Percentiles rank a stretch among this genome's conserved stretches.
Conservation (phyloP, 2,113 vertebrate species). For the Xerus inauris region DNA sequence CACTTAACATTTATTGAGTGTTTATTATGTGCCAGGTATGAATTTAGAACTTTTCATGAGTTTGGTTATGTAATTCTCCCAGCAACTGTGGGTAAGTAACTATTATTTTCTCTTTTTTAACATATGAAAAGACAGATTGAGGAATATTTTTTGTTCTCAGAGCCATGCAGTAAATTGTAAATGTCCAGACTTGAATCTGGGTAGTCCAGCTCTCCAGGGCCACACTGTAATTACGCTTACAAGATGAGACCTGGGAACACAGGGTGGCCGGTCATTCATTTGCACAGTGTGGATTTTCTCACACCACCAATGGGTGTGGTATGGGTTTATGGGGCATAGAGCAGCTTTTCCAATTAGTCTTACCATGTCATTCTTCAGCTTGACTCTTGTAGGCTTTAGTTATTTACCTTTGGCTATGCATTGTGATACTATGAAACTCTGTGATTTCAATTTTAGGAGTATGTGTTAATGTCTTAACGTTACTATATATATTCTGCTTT, state of each 20-base stretch:
- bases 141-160: neutral
- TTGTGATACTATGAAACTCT: conserved; percentile 1
- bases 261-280: neutral
- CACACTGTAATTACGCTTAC: neutral
- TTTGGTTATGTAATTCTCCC: neutral
- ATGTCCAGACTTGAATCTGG: neutral
- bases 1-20: neutral
- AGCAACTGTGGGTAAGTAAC: neutral
- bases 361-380: neutral
- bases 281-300: neutral
- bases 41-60: neutral
- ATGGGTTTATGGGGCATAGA: neutral
- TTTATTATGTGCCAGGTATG: neutral
- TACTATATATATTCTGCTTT: conserved; percentile 67
- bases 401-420: conserved; percentile 41
- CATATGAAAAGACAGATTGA: neutral
- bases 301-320: neutral
- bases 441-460: conserved; percentile 63
- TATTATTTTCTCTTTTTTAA: neutral
- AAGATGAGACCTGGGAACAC: neutral
- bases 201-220: neutral
- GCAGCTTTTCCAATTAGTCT: neutral
- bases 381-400: neutral
- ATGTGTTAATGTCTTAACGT: conserved; percentile 53
- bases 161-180: neutral